These are phyloP conservation scores for Molossus alvarezi DNA, from an alignment of 2,797 vertebrate genomes.

Conservation along the genomic window DNA sequence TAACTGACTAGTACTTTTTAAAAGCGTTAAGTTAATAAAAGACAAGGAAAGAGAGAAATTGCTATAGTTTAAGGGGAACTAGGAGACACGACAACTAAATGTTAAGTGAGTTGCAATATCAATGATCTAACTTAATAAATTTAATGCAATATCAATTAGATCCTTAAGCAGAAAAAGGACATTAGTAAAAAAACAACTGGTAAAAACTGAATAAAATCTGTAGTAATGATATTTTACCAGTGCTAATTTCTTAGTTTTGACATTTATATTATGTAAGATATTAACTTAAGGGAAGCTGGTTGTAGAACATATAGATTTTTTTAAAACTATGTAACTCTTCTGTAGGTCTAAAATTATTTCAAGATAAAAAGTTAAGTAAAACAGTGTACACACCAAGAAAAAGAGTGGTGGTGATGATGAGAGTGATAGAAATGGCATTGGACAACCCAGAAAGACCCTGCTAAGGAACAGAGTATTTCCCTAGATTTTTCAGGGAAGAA, in stretches of 20 bases:
- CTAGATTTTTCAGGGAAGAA: neutral
- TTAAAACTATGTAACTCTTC: neutral
- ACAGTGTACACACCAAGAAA: neutral
- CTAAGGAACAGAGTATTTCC: neutral
- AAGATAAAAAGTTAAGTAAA: conserved; percentile 25
- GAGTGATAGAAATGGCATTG: neutral
- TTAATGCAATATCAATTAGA: neutral
- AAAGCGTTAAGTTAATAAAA: conserved; percentile 6
- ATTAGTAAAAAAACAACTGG: conserved; percentile 4
- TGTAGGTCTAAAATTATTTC: neutral
- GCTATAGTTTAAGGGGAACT: neutral
- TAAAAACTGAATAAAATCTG: neutral
- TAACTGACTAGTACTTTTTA: neutral
- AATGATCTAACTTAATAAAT: neutral
- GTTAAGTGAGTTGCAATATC: neutral
- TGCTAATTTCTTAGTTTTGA: conserved; percentile 51
- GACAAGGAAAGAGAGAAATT: neutral
- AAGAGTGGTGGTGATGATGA: neutral
- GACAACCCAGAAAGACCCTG: neutral
- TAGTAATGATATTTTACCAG: neutral
- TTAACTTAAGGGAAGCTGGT: neutral
- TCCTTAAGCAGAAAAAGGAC: conserved; percentile 27
- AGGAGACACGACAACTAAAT: neutral
- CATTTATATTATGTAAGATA: neutral
- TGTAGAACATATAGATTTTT: neutral